These are phyloP conservation scores for Poliocrania exsul DNA, from an alignment of 2,797 vertebrate species.

Conservation along the genomic window DNA sequence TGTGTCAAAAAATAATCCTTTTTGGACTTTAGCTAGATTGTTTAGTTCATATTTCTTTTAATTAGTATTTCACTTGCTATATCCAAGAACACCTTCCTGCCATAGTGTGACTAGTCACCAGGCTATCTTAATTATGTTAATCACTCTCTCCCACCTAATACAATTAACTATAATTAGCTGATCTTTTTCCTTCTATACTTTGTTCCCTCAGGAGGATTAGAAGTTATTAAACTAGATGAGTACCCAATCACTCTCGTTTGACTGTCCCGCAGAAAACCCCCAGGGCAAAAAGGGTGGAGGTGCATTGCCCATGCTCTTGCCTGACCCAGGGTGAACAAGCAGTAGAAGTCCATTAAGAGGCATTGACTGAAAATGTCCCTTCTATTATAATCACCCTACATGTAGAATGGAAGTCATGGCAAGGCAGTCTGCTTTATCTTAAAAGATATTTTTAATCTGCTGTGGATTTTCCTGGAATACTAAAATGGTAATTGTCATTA, in stretches of 20 bases:
- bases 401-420: neutral
- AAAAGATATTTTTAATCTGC: neutral
- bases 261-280: neutral
- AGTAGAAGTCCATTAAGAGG: neutral
- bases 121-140: constrained; percentile 50
- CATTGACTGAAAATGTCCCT: neutral
- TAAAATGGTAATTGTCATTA: neutral
- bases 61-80: neutral
- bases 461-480: neutral
- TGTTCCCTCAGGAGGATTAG: neutral
- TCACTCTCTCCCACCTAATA: constrained; percentile 16
- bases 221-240: constrained; percentile 38
- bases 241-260: neutral
- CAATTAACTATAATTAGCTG: constrained; percentile 58
- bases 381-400: neutral
- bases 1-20: neutral
- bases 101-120: neutral
- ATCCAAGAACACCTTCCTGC: neutral
- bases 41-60: neutral
- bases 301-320: neutral
- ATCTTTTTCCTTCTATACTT: constrained; percentile 31
- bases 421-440: neutral
- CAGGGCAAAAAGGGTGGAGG: neutral
- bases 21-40: neutral
- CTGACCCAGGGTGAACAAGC: neutral